Evolutionary conservation across 2,797 vertebrate genomes (phyloP), one percentile per base, ranked within the genome.

Genomic region (Acanthornis magna): DNA sequence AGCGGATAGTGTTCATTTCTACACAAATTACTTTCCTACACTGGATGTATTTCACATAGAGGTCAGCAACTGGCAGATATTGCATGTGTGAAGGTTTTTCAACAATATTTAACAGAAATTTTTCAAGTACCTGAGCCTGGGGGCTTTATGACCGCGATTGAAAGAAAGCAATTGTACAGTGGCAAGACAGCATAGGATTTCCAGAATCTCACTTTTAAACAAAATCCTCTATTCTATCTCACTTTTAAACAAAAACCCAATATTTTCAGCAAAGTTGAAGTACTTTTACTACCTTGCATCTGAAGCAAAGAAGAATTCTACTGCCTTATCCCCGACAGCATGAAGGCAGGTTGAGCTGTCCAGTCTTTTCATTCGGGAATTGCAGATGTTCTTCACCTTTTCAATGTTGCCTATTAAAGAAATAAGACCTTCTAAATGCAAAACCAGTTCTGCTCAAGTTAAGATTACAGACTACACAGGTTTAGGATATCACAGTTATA

Each of bases 301-400:
- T 43, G 99, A 99, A 81, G 99, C 99, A 85, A 99, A 99, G 97
- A 98, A 99, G 96, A 99, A 99, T 96, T 99, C 99, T 96, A 99
- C 98, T 3, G 98, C 98, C 55, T 98, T 98, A 82, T 98, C 97
- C 17, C 98, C 98, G 19, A 98, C 98, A 12, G 98, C 98, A 40
- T 98, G 98, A 91, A 99, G 98, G 86, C 98, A 98, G 50, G 96
- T 96, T 5, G 98, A 97, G 97, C 97, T 97, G 92, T 98, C 98
- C 91, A 98, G 85, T 76, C 97, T 97, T 95, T 98, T 97, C 96
- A 97, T 11, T 92, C 93, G 96, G 2, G 97, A 96, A 79, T 97
- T 98, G 82, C 97, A 98, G 36, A 97, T 97, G 57, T 96, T 98
- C 89, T 98, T 98, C 81, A 97, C 97, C 26, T 97, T 98, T 89